Base-by-base conservation (phyloP, 2,797 vertebrate genomes). In the Sebastolobus altivelis region DNA sequence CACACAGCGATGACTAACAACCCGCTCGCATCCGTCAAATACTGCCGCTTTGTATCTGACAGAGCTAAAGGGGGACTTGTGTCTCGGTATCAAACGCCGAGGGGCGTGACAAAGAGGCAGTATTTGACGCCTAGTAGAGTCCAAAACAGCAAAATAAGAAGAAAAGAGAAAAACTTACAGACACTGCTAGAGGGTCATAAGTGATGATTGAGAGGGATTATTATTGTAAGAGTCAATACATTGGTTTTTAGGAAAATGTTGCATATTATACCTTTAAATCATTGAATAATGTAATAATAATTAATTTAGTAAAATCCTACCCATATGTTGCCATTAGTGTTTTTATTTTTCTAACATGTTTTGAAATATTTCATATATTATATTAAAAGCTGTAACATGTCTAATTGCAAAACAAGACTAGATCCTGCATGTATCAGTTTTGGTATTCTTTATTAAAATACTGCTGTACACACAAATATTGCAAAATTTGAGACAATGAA, bases 381-480 rank as follows among this genome's bases (percentile, higher is more conserved):
- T 14, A 46, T 66, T 52, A 22, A 83, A 65, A 43, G 3, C 49
- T 68, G 29, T 40, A 52, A 74, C 14, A 4, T 20, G 27, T 4
- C 6, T 1, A 9, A 31, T 9, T 52, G 31, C 3, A 68, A 66
- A 56, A 70, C 66, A 22, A 46, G 5, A 65, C 25, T 10, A 40
- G 18, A 31, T 8, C 14, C 8, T 9, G 20, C 25, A 56, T 43
- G 14, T 6, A 69, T 93, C 72, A 83, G 75, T 96, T 95, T 95
- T 97, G 95, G 95, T 97, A 97, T 97, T 98, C 98, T 99, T 99
- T 99, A 99, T 99, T 99, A 99, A 99, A 99, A 99, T 99, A 99
- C 97, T 98, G 98, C 98, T 99, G 97, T 99, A 99, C 98, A 99
- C 96, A 97, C 96, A 96, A 96, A 96, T 96, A 95, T 96, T 96